Conservation (phyloP, 1,140 invertebrate genomes). For the Bombus confusus region DNA sequence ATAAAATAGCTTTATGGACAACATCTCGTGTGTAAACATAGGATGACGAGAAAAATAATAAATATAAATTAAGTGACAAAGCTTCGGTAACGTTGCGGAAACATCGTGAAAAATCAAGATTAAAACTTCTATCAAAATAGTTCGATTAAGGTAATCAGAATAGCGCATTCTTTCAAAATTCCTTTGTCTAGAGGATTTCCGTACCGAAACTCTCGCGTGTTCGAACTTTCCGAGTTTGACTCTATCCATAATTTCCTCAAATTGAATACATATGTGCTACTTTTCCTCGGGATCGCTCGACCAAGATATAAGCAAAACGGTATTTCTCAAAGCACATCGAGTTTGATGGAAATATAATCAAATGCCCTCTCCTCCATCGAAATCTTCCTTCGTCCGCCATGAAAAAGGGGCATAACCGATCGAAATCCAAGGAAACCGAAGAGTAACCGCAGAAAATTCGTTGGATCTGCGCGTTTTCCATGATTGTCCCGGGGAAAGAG, state of each 20-base stretch:
- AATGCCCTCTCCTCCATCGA: not conserved
- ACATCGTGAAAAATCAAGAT: no score
- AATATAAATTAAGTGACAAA: not conserved
- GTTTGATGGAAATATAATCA: not conserved
- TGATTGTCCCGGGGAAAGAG: slow-evolving; percentile 49
- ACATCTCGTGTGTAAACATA: not conserved
- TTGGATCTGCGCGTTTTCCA: slow-evolving; percentile 3
- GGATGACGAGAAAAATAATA: not conserved
- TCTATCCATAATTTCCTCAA: not conserved
- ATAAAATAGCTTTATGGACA: not conserved
- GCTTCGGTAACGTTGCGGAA: not conserved
- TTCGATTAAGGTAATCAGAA: not conserved
- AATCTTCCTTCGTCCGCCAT: not conserved
- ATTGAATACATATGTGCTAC: not conserved
- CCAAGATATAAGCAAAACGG: not conserved
- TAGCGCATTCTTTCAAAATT: no score
- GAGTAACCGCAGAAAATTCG: not conserved
- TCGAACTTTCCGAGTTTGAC: no score
- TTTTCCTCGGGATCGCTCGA: not conserved
- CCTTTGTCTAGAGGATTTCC: no score
- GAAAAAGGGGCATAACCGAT: not conserved
- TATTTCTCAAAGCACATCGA: not conserved
- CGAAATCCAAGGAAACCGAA: not conserved
- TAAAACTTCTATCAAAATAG: not conserved
- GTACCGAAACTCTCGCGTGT: no score